Conservation (phyloP, 1,140 invertebrate genomes). For the Drosophila insularis region DNA sequence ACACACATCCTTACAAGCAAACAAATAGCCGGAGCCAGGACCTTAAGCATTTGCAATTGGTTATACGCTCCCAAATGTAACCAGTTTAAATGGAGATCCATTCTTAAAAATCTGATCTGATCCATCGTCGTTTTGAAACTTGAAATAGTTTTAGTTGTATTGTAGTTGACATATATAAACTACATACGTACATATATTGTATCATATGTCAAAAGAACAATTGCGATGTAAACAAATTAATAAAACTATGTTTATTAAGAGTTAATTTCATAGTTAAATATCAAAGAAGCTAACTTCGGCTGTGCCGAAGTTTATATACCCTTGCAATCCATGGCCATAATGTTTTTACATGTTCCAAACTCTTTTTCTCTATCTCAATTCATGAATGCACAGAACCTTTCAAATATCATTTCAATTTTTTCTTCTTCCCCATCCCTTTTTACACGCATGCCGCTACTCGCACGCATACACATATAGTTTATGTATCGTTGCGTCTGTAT, state of each 20-base stretch:
- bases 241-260: conserved; percentile 74
- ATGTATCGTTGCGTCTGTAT: too few species aligned
- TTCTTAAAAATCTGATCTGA: conserved; percentile 22
- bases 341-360: too few species aligned
- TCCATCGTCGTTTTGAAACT: conserved; percentile 34
- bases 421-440: too few species aligned
- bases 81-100: conserved; percentile 1
- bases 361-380: too few species aligned
- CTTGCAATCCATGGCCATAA: too few species aligned
- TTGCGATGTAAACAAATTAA: conserved; percentile 69
- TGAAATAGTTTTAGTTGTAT: conserved; percentile 55
- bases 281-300: too few species aligned
- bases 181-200: neutral
- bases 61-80: neutral
- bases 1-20: neutral
- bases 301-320: too few species aligned
- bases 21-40: conserved; percentile 17
- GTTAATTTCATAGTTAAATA: conserved; percentile 30
- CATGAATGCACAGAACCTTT: too few species aligned
- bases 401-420: too few species aligned
- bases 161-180: conserved; percentile 48
- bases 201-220: conserved; percentile 56
- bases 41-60: conserved; percentile 55
- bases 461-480: too few species aligned
- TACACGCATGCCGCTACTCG: too few species aligned